phyloP scores from a whole-genome alignment of 1,140 invertebrate genomes.

The Caerostris darwini region DNA sequence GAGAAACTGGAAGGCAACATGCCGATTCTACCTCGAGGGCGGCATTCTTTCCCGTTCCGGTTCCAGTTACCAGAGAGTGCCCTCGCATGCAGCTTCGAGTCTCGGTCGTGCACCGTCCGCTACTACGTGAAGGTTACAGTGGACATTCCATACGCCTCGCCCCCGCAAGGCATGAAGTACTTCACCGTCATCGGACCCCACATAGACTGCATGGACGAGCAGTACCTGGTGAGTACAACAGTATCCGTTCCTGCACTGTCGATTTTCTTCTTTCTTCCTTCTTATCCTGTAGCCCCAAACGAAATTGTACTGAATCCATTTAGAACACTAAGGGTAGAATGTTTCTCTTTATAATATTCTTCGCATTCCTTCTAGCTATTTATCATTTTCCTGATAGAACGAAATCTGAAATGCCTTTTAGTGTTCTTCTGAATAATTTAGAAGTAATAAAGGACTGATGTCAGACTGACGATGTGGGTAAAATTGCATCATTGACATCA shows the following conservation, averaged over 20 bases:
- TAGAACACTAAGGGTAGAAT: too few species aligned
- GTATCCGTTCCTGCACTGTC: neutral
- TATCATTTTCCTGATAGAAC: too few species aligned
- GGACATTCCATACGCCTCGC: slow-evolving; percentile 91
- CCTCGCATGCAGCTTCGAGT: slow-evolving; percentile 91
- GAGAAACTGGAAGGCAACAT: slow-evolving; percentile 86
- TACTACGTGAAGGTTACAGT: slow-evolving; percentile 91
- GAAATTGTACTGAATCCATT: too few species aligned
- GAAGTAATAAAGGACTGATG: too few species aligned
- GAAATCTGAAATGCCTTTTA: too few species aligned
- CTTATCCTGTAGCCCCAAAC: neutral
- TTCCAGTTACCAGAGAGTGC: slow-evolving; percentile 90
- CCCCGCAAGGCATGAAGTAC: slow-evolving; percentile 92
- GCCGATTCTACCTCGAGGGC: slow-evolving; percentile 89
- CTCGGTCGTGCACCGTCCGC: slow-evolving; percentile 89
- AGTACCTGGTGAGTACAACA: slow-evolving; percentile 87
- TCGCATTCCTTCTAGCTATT: too few species aligned
- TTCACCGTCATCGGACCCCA: slow-evolving; percentile 92
- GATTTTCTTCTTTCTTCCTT: neutral
- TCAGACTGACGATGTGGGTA: too few species aligned
- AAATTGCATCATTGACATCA: too few species aligned
- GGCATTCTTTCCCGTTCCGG: slow-evolving; percentile 89
- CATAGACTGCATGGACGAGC: slow-evolving; percentile 93
- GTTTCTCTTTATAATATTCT: too few species aligned
- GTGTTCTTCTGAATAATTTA: too few species aligned